Evolutionary conservation across 1,140 invertebrate species (phyloP).

Genomic region (Sitodiplosis mosellana): DNA sequence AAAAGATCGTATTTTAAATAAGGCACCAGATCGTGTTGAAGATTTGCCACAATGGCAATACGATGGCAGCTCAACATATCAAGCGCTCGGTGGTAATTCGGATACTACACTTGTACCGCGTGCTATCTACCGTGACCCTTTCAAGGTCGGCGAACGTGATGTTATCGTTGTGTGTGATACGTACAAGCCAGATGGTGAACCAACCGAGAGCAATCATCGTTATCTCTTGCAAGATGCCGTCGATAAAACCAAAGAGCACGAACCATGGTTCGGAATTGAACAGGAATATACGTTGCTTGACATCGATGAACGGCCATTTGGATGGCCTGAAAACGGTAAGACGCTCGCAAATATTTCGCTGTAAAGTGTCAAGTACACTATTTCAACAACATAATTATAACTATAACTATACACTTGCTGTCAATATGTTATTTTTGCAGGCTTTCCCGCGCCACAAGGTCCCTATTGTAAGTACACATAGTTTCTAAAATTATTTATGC

Average conservation of each 20-base stretch:
- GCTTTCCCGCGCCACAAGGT: slow-evolving; percentile 76
- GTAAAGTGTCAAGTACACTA: no score
- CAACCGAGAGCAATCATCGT: slow-evolving; percentile 27
- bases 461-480: slow-evolving; percentile 51
- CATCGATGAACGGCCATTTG: slow-evolving; percentile 70
- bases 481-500: slow-evolving; percentile 24
- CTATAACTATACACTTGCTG: no score
- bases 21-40: slow-evolving; percentile 46
- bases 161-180: slow-evolving; percentile 74
- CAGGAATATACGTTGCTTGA: slow-evolving; percentile 87
- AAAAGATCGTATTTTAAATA: slow-evolving; percentile 71
- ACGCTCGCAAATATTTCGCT: no score
- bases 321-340: slow-evolving; percentile 88
- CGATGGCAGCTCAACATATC: slow-evolving; percentile 70
- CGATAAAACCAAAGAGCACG: slow-evolving; percentile 18
- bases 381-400: no score
- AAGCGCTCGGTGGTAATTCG: slow-evolving; percentile 58
- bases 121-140: slow-evolving; percentile 74
- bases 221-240: slow-evolving; percentile 16
- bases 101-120: slow-evolving; percentile 73
- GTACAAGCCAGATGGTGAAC: slow-evolving; percentile 40
- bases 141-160: slow-evolving; percentile 58
- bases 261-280: slow-evolving; percentile 85
- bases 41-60: slow-evolving; percentile 82
- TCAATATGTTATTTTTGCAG: no score